A percentile compares a stretch with the other conserved stretches of the same genome.
Conservation (phyloP, 1,140 invertebrate genomes). For the Atta texana region DNA sequence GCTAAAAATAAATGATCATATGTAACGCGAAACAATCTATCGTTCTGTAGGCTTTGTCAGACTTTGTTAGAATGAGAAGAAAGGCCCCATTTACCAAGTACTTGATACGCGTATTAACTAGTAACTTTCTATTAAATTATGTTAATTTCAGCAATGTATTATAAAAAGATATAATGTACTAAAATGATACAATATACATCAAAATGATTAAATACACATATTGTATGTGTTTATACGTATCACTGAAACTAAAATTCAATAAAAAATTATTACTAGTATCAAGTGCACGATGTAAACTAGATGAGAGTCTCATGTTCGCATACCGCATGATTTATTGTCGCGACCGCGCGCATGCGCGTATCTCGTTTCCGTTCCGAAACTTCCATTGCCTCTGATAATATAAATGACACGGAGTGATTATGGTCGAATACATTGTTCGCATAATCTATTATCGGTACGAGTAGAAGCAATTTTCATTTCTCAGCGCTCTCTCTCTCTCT, state of each 20-base stretch:
- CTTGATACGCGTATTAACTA: too few species aligned
- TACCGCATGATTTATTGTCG: conserved; percentile 48
- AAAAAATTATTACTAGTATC: too few species aligned
- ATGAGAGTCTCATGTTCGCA: background rate
- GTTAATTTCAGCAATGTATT: too few species aligned
- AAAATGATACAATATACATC: too few species aligned
- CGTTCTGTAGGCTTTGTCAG: conserved; percentile 18
- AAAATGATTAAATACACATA: too few species aligned
- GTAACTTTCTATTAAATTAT: too few species aligned
- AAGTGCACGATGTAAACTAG: too few species aligned
- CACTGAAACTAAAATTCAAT: too few species aligned
- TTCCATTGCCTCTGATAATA: conserved; percentile 55
- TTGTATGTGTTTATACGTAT: too few species aligned
- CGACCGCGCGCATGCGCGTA: conserved; percentile 28
- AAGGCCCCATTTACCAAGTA: too few species aligned
- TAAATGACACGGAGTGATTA: conserved; percentile 20
- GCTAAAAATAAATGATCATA: conserved; percentile 61
- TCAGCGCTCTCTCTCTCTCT: too few species aligned
- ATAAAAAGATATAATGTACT: too few species aligned
- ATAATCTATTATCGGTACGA: conserved; percentile 5
- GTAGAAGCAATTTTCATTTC: background rate
- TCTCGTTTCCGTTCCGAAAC: conserved; percentile 57
- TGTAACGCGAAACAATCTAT: conserved; percentile 49
- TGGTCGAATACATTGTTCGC: conserved; percentile 8
- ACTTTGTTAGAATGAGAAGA: conserved; percentile 17